Base-by-base conservation (phyloP, 2,797 vertebrate species). In the Neopelma chrysocephalum region DNA sequence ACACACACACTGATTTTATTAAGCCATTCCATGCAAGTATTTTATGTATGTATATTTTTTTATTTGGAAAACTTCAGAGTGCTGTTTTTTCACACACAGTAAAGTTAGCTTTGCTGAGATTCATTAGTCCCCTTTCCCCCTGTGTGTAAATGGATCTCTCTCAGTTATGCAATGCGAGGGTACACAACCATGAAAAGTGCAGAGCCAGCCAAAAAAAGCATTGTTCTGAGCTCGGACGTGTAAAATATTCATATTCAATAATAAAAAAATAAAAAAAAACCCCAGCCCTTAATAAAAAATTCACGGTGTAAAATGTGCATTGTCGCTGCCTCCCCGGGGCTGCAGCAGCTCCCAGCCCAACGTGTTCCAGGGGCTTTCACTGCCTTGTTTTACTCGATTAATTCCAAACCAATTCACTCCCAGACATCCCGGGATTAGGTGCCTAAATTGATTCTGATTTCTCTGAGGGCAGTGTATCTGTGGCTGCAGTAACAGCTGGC, bases 151-250 rank as follows among this genome's bases (percentile, higher is more conserved):
- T 60, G 87, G 98, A 98, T 93, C 97, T 95, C 93, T 96, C 97
- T 87, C 91, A 84, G 96, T 97, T 98, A 96, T 95, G 98, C 97
- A 97, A 97, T 20, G 82, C 96, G 5, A 87, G 84, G 97, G 96
- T 91, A 94, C 83, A 85, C 75, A 82, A 93, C 94, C 96, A 97
- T 96, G 97, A 97, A 97, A 96, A 80, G 71, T 95, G 61, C 79
- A 65, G 36, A 90, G 89, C 87, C 96, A 96, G 98, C 98, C 97
- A 97, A 98, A 97, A 97, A 94, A 97, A 98, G 97, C 97, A 96
- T 96, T 86, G 91, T 93, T 96, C 90, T 60, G 94, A 92, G 75
- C 96, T 96, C 27, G 62, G 88, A 96, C 40, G 86, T 96, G 97
- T 97, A 97, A 97, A 97, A 97, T 96, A 94, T 95, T 92, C 88